phyloP scores from a whole-genome alignment of 2,888 invertebrate genomes.

The Drosophila falleni region DNA sequence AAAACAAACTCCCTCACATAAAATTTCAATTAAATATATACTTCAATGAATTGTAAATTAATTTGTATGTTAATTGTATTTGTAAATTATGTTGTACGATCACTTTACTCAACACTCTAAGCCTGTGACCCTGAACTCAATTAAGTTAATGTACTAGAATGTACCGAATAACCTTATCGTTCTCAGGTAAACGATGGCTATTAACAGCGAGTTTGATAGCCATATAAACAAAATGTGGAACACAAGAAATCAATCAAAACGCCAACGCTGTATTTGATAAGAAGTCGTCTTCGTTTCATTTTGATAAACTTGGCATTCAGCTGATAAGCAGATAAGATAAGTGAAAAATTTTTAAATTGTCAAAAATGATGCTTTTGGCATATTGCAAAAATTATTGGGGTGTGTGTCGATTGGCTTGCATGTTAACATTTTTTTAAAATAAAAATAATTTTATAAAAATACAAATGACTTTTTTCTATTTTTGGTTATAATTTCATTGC shows the following conservation, averaged over 20 bases:
- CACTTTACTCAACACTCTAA: conserved; percentile 7
- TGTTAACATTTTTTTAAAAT: too few relatives aligned
- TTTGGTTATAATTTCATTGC: too few relatives aligned
- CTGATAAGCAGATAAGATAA: conserved; percentile 43
- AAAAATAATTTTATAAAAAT: too few relatives aligned
- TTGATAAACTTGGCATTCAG: conserved; percentile 41
- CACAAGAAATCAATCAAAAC: conserved; percentile 58
- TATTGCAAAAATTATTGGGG: neutral
- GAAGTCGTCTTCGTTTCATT: conserved; percentile 1
- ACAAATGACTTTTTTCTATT: too few relatives aligned
- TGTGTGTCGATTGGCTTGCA: neutral
- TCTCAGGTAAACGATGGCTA: conserved; percentile 38
- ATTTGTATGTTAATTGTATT: conserved; percentile 23
- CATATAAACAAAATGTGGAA: conserved; percentile 41
- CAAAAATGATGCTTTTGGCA: conserved; percentile 8
- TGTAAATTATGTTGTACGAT: conserved; percentile 9
- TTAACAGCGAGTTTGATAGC: conserved; percentile 39
- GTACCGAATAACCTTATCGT: conserved; percentile 30
- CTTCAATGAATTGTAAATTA: neutral
- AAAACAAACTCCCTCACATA: neutral
- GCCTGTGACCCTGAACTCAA: conserved; percentile 49
- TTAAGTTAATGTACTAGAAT: conserved; percentile 27
- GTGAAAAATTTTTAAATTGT: neutral
- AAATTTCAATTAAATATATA: neutral
- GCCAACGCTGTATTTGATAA: conserved; percentile 39